Conservation (phyloP, 2,113 vertebrate species). For the Crotalus tigris region DNA sequence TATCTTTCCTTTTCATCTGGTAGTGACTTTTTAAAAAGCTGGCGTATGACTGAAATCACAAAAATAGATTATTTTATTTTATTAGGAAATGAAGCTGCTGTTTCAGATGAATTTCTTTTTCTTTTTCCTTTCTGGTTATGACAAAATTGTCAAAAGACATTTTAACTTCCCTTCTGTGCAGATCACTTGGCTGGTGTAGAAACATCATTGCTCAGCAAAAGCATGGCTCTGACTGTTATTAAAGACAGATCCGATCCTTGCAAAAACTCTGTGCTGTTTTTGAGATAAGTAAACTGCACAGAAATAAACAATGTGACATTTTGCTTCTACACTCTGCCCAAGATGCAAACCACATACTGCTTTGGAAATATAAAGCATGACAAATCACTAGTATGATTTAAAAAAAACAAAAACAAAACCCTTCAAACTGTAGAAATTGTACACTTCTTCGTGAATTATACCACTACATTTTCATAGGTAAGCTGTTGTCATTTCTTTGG, state of each 20-base stretch:
- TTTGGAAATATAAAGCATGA: conserved; percentile 68
- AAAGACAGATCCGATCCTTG: conserved; percentile 64
- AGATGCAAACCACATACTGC: conserved; percentile 66
- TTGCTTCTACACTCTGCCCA: conserved; percentile 64
- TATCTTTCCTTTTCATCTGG: conserved; percentile 48
- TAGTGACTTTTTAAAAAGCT: conserved; percentile 42
- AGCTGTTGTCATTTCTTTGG: conserved; percentile 46
- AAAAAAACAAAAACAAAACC: conserved; percentile 15
- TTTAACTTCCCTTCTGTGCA: conserved; percentile 63
- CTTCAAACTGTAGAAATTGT: conserved; percentile 65
- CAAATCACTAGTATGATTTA: conserved; percentile 61
- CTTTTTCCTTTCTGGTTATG: conserved; percentile 55
- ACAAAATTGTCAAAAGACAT: conserved; percentile 66
- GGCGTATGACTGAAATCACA: conserved; percentile 13
- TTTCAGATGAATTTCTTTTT: conserved; percentile 33
- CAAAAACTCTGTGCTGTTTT: conserved; percentile 60
- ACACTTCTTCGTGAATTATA: conserved; percentile 58
- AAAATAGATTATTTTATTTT: conserved; percentile 51
- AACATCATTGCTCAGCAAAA: conserved; percentile 34
- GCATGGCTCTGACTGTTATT: conserved; percentile 61
- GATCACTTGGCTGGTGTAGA: conserved; percentile 53
- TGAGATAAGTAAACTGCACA: conserved; percentile 71
- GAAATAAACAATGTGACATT: conserved; percentile 74
- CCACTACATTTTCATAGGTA: conserved; percentile 43
- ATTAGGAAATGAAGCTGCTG: conserved; percentile 40